Evolutionary conservation across 2,888 invertebrate genomes (phyloP), one percentile per base, ranked within the genome.

Genomic region (Ochlodes sylvanus): DNA sequence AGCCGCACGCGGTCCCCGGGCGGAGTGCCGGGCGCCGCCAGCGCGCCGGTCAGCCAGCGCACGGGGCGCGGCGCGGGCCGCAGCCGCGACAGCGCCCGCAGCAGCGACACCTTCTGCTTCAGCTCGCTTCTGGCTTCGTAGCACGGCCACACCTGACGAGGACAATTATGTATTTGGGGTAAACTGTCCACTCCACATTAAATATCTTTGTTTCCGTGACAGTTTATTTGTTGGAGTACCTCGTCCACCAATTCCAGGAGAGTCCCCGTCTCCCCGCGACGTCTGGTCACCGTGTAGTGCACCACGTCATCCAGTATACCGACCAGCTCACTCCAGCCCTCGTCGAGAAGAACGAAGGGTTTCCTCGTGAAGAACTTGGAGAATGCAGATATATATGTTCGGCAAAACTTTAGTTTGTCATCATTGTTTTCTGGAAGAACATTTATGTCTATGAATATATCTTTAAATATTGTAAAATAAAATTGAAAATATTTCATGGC

Each of bases 71-170:
- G 83, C 79, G n/a, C 71, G 73, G 50, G 77, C 79, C 1, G 73
- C 0, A 87, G 61, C 0, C n/a, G n/a, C n/a, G n/a, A n/a, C n/a
- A n/a, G n/a, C n/a, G n/a, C n/a, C n/a, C n/a, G n/a, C n/a, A n/a
- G 73, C 0, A 87, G 61, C 0, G 70, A 55, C 32, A 79, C 69
- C 32, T 84, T 82, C 4, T 79, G 70, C 1, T 79, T 74, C 47
- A 83, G 81, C 0, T 74, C 73, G 0, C 79, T 69, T 3, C 57
- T 41, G 0, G 60, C 0, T 14, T 77, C 75, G 62, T 82, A 86
- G 1, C 17, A 57, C 0, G 82, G 79, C 87, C 87, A 87, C 0
- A 84, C 19, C 88, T 85, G 71, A 75, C 12, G 19, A 58, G 44
- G 64, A 19, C 56, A 75, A 9, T 9, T 32, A n/a, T n/a, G n/a